Evolutionary conservation across 2,888 invertebrate species (phyloP).

Genomic region (Cryptosula pallasiana): DNA sequence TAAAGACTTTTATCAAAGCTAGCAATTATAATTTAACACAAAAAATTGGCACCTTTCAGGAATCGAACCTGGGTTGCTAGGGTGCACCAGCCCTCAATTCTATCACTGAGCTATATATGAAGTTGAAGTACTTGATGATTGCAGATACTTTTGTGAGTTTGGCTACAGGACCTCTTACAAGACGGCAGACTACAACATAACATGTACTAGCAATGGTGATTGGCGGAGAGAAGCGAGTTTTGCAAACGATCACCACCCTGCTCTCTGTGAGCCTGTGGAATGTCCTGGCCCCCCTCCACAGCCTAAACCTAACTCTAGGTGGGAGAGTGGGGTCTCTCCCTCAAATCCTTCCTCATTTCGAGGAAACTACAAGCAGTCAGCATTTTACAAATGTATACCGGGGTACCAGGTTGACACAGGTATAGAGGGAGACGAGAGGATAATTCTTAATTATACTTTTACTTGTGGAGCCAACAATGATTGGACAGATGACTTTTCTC

Average conservation of each 20-base stretch:
- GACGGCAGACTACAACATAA: neutral
- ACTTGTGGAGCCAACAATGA: constrained; percentile 14
- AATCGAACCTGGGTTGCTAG: too few species aligned
- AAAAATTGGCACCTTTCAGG: too few species aligned
- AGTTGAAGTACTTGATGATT: neutral
- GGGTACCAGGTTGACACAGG: constrained; percentile 15
- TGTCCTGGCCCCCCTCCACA: constrained; percentile 13
- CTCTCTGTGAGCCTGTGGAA: constrained; percentile 10
- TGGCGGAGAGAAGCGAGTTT: constrained; percentile 14
- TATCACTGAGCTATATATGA: too few species aligned
- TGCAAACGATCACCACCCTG: neutral
- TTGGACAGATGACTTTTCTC: constrained; percentile 18
- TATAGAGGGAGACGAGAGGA: neutral
- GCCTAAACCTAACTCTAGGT: constrained; percentile 10
- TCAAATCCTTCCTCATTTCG: neutral
- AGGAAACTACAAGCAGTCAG: neutral
- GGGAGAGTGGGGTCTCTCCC: neutral
- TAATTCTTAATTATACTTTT: neutral
- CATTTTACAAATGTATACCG: neutral
- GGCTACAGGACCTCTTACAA: constrained; percentile 11
- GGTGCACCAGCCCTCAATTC: too few species aligned
- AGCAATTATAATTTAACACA: too few species aligned
- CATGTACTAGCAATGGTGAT: neutral
- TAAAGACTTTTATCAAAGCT: too few species aligned
- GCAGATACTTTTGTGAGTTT: constrained; percentile 19